Evolutionary conservation across 2,797 vertebrate species (phyloP), one percentile per base, ranked within the genome.

Genomic region (Lithobates pipiens): DNA sequence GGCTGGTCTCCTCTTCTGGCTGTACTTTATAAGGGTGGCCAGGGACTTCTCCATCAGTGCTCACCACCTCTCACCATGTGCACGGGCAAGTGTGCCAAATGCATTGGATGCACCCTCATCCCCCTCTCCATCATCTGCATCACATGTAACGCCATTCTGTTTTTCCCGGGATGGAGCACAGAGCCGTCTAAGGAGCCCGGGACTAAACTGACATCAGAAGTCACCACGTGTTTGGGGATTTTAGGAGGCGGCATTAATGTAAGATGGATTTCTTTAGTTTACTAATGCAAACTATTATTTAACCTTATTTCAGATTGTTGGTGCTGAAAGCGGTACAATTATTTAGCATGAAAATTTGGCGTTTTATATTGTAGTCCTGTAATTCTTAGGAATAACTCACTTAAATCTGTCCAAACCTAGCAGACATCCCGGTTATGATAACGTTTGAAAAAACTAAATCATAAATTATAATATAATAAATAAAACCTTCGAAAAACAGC

Each of bases 201-300:
- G 0, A 1, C 88, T 0, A 68, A n/a, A 0, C 83, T 95, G 81
- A 94, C 94, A 0, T 0, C 86, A 0, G 93, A 95, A 83, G 92
- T 95, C 11, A 92, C 92, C 76, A 93, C 90, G 34, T 91, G 94
- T 92, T 91, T 93, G 18, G 94, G 95, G 0, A 15, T 95, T 10
- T 16, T 95, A 0, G 94, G 94, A 36, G 93, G 94, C 25, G 94
- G 94, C 3, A 27, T 94, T 68, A 79, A 95, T 93, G 95, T 95
- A 84, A 95, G 93, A 85, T 32, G 1, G 0, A 36, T 18, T 3
- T 1, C 15, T 54, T 54, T 3, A 54, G 3, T 18, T 54, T 16
- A 54, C 44, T 46, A 46, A 11, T 46, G 3, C 44, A 13, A 46
- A 46, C 13, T 46, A 46, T 11, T 13, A 3, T 44, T 46, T 39